Evolutionary conservation across 2,113 vertebrate genomes (phyloP).

Genomic region (Dromaius novaehollandiae): DNA sequence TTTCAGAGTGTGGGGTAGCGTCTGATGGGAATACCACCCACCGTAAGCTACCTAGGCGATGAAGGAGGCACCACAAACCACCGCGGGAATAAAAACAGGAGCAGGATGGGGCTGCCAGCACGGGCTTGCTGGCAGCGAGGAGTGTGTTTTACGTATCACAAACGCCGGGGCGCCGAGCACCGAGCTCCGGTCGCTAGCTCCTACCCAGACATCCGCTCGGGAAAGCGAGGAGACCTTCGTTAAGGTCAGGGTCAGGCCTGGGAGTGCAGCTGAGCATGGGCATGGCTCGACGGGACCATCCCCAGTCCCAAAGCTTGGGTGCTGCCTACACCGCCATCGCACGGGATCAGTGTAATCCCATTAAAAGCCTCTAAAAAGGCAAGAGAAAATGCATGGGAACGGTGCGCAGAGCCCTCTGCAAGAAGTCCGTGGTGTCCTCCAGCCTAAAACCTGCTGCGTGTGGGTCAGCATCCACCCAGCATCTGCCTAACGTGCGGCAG

Average conservation of each 20-base stretch:
- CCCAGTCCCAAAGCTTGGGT: no score
- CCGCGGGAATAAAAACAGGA: conserved; percentile 26
- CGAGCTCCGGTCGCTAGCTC: not conserved
- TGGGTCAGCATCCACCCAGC: not conserved
- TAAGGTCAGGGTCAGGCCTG: not conserved
- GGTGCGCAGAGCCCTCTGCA: no score
- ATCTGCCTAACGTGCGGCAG: not conserved
- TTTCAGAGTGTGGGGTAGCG: not conserved
- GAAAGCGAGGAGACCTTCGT: not conserved
- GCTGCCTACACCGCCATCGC: no score
- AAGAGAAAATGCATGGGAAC: not conserved
- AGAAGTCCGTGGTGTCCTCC: no score
- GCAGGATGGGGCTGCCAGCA: not conserved
- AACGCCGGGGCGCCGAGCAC: not conserved
- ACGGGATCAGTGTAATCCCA: no score
- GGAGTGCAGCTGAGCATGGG: not conserved
- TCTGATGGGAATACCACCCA: conserved; percentile 62
- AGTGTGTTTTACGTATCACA: not conserved
- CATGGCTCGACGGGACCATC: not conserved
- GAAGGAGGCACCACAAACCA: conserved; percentile 3
- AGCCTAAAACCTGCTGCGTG: not conserved
- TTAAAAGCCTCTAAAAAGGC: not conserved
- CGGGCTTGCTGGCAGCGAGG: not conserved
- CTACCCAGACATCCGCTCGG: not conserved
- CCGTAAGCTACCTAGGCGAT: not conserved